Conservation (phyloP, 1,140 invertebrate genomes). For the Melitaea cinxia region DNA sequence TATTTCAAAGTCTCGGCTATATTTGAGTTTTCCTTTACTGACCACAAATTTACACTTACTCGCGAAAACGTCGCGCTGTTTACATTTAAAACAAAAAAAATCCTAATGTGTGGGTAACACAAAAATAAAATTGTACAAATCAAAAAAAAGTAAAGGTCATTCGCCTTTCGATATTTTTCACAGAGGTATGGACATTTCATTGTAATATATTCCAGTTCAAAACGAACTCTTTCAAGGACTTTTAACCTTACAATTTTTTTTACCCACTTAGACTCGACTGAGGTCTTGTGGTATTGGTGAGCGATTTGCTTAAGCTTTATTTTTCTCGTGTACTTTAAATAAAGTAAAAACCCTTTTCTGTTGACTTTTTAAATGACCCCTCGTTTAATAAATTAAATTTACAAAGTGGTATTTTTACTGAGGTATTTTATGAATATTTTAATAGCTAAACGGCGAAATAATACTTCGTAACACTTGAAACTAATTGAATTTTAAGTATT, state of each 20-base stretch:
- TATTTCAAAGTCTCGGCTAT: background rate
- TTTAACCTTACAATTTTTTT: background rate
- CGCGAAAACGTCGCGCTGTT: conserved; percentile 11
- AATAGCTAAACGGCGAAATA: no score
- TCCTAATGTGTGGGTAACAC: no score
- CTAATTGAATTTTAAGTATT: no score
- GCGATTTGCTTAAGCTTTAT: conserved; percentile 9
- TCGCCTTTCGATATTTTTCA: conserved; percentile 34
- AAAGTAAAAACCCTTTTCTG: background rate
- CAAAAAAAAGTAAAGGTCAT: conserved; percentile 32
- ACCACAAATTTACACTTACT: conserved; percentile 28
- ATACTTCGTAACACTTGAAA: no score
- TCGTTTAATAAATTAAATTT: background rate
- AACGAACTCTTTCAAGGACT: conserved; percentile 5
- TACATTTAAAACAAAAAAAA: conserved; percentile 16
- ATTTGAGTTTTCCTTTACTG: conserved; percentile 12
- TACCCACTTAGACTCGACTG: background rate
- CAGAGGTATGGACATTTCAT: conserved; percentile 34
- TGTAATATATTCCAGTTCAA: conserved; percentile 16
- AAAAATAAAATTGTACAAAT: no score
- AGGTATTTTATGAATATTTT: no score
- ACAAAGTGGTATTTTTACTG: background rate
- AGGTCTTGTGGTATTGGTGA: conserved; percentile 14
- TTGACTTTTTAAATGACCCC: background rate
- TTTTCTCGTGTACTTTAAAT: background rate